Evolutionary conservation across 2,113 vertebrate genomes (phyloP), one percentile per base, ranked within the genome.

Genomic region (Suricata suricatta): DNA sequence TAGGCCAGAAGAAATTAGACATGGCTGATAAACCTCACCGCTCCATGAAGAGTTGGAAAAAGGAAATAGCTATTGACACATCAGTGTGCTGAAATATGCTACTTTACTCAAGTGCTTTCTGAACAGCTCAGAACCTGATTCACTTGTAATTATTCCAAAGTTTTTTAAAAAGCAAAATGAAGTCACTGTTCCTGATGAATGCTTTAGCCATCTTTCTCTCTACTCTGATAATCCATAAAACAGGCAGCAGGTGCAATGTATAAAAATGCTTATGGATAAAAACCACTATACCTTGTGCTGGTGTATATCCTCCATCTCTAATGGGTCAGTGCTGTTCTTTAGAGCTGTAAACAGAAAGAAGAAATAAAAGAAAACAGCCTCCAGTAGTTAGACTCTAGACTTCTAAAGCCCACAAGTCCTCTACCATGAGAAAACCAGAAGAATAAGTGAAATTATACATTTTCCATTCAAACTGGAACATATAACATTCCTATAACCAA

Each of bases 271-370:
- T 35, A 93, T 85, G 98, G 29, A 68, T 96, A 84, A 79, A 86
- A 50, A 97, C n/a, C 64, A 57, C 96, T 17, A n/a, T 98, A 99
- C 99, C 99, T 98, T 97, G 3, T 71, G 41, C 17, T 87, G 93
- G 41, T 47, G 74, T 96, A 19, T 50, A 79, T 90, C 76, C 17
- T 97, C 74, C 84, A 15, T 2, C 74, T 86, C 79, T 82, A 85
- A 74, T 38, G 1, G 13, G 7, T 89, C 79, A 17, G 54, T 77
- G 68, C 35, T 79, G 69, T 71, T 8, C 52, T 11, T 84, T 85
- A 79, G 77, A 92, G 14, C 99, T 99, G 64, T 97, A 98, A 98
- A 64, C 10, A 97, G 96, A 98, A 96, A 5, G 0, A 96, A 83
- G 97, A 85, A 90, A 87, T 82, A 29, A 92, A 77, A 93, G 14